Evolutionary conservation across 2,113 vertebrate genomes (phyloP).

Genomic region (Colaptes auratus): DNA sequence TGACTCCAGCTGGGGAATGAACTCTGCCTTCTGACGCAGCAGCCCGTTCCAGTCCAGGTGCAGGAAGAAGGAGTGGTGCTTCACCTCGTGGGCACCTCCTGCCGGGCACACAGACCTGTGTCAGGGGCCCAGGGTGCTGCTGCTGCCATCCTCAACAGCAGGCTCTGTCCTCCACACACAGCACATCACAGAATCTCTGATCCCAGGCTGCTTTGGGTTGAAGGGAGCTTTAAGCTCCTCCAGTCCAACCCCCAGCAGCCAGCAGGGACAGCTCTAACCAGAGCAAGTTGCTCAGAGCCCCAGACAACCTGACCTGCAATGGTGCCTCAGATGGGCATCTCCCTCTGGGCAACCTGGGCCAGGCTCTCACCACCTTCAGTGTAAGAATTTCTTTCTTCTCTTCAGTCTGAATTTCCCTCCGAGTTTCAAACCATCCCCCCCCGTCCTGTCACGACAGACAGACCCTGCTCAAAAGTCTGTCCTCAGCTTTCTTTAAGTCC

Average conservation of each 20-base stretch:
- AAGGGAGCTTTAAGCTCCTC: not conserved
- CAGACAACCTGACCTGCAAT: not conserved
- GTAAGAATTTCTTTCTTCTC: not conserved
- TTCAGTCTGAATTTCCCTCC: not conserved
- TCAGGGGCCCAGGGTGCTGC: not conserved
- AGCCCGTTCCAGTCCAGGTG: conserved; percentile 94
- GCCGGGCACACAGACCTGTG: not conserved
- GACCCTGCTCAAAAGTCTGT: not conserved
- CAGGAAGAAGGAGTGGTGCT: conserved; percentile 90
- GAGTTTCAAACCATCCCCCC: not conserved
- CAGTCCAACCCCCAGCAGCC: not conserved
- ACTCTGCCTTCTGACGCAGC: conserved; percentile 94
- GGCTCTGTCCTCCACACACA: not conserved
- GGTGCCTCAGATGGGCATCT: not conserved
- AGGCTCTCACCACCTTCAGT: not conserved
- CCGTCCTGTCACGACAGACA: not conserved
- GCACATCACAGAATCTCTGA: not conserved
- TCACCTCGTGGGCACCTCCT: conserved; percentile 92
- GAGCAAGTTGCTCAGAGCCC: not conserved
- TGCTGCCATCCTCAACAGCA: not conserved
- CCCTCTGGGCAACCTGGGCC: not conserved
- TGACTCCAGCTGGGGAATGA: conserved; percentile 93
- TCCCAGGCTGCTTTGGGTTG: not conserved
- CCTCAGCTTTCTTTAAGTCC: not conserved
- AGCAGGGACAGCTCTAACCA: not conserved